Conservation (phyloP, 2,797 vertebrate genomes). For the Danio albolineatus region DNA sequence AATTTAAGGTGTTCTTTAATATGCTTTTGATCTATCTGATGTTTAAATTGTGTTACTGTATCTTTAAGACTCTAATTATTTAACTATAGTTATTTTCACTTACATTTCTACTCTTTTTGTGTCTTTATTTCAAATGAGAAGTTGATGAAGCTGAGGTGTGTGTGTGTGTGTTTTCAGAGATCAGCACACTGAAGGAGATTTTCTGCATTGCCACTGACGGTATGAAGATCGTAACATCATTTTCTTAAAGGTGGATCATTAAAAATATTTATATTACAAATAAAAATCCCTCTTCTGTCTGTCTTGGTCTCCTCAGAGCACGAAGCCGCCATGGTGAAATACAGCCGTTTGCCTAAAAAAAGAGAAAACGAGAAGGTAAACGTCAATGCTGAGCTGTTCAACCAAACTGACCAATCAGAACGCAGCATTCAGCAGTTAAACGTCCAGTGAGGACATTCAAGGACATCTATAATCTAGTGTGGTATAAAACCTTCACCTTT, state of each 20-base stretch:
- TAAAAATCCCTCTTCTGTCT: neutral
- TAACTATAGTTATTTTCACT: neutral
- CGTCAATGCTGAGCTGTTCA: neutral
- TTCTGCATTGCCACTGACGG: conserved; percentile 93
- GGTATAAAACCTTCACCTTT: no score
- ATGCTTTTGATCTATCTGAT: no score
- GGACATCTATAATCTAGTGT: no score
- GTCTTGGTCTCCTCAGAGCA: conserved; percentile 81
- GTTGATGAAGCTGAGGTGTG: no score
- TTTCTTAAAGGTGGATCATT: neutral
- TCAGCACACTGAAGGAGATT: conserved; percentile 97
- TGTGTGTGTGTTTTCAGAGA: conserved; percentile 85
- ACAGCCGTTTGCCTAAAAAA: conserved; percentile 95
- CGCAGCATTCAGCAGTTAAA: neutral
- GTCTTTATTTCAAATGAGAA: neutral
- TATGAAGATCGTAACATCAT: conserved; percentile 68
- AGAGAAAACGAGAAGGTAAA: conserved; percentile 95
- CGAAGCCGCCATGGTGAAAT: conserved; percentile 96
- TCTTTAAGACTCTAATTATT: neutral
- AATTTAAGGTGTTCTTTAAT: no score
- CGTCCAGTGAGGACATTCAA: no score
- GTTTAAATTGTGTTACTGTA: neutral
- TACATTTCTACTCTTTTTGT: neutral
- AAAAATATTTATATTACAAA: neutral
- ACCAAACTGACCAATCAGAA: neutral